Evolutionary conservation across 2,113 vertebrate genomes (phyloP), one percentile per base, ranked within the genome.

Genomic region (Regulus satrapa): DNA sequence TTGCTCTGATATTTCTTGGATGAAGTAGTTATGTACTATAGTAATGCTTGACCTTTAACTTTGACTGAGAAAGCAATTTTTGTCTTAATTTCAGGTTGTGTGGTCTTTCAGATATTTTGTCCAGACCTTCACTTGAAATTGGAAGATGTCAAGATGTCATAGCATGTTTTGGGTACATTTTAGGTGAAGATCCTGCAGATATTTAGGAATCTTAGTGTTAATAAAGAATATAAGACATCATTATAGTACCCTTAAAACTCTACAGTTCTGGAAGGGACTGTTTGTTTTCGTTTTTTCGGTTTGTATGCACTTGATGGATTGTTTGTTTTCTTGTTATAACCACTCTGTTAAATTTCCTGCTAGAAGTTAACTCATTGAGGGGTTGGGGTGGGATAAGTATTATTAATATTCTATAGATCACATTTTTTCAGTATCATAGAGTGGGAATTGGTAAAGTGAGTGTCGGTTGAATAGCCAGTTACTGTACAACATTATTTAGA

Each of bases 291-390:
- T 20, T 19, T 20, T 55, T 67, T 31, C 45, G 14, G 1, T 46
- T 43, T n/a, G 1, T 41, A 16, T 31, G 28, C 3, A 4, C 46
- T 76, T 54, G 10, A 15, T 25, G 8, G 2, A 2, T 12, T 5
- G 12, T 8, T 58, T 63, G 52, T 45, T 61, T 84, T 25, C 14
- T n/a, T 85, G 3, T 81, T 78, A 28, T 2, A 59, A 64, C 7
- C 9, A 28, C 25, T 68, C 12, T 36, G 11, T 54, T 66, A 83
- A 82, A 67, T 75, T 31, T 94, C 14, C 25, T 78, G 23, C 18
- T 62, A 40, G 41, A 66, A 8, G 1, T 66, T 16, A 55, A 49
- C 24, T 43, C 29, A 18, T 2, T 68, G 49, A 24, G 8, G 17
- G 6, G 3, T 12, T 25, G 12, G 5, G 7, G 1, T 31, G 32